Conservation (phyloP, 2,113 vertebrate genomes). For the Aix galericulata region DNA sequence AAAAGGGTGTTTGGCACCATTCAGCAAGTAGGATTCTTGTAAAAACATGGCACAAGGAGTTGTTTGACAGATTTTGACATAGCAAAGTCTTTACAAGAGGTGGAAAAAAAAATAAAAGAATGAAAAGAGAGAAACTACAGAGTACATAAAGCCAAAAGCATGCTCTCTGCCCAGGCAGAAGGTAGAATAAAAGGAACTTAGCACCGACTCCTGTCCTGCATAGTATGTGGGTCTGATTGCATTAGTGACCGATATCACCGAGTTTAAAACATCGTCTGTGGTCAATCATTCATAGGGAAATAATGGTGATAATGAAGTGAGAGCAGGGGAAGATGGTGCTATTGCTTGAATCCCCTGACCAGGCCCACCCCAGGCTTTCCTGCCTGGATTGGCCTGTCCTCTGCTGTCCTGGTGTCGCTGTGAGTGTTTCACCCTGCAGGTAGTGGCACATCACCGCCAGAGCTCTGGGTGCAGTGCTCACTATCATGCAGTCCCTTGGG, state of each 20-base stretch:
- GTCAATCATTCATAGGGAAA: background rate
- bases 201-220: background rate
- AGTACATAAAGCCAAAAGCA: background rate
- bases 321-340: background rate
- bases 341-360: background rate
- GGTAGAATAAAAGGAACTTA: background rate
- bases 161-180: background rate
- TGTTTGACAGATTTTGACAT: conserved; percentile 77
- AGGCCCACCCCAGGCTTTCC: background rate
- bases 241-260: background rate
- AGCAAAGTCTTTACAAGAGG: conserved; percentile 42
- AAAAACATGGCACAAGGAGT: conserved; percentile 70
- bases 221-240: background rate
- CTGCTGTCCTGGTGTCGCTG: background rate
- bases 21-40: conserved; percentile 56
- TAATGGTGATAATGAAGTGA: background rate
- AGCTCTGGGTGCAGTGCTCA: background rate
- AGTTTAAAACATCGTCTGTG: background rate
- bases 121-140: background rate
- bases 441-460: background rate
- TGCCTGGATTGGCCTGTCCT: background rate
- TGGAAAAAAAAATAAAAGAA: background rate
- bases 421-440: background rate
- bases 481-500: background rate
- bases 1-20: conserved; percentile 69